These are phyloP conservation scores for Poecilobothrus nobilitatus DNA, from an alignment of 2,888 invertebrate species.

Conservation along the genomic window DNA sequence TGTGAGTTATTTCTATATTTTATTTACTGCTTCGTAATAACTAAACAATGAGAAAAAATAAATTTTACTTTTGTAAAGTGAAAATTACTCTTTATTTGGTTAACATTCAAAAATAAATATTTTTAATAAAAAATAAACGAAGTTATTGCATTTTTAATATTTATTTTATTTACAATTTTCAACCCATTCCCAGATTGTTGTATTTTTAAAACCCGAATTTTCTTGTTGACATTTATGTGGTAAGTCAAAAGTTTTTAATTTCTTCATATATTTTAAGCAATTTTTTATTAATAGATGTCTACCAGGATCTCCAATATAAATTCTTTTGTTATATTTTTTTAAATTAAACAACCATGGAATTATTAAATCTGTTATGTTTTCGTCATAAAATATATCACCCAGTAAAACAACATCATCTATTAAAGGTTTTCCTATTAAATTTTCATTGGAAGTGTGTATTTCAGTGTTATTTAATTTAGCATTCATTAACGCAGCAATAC, in stretches of 20 bases:
- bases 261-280: slow-evolving; percentile 38
- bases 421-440: slow-evolving; percentile 45
- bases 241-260: slow-evolving; percentile 45
- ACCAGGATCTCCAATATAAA: slow-evolving; percentile 55
- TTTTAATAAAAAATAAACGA: no score
- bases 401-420: slow-evolving; percentile 52
- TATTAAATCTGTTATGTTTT: slow-evolving; percentile 48
- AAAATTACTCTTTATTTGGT: no score
- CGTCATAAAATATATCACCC: slow-evolving; percentile 64
- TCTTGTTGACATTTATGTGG: slow-evolving; percentile 45
- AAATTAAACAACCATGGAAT: slow-evolving; percentile 49
- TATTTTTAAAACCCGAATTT: slow-evolving; percentile 49
- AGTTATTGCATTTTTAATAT: no score
- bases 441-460: slow-evolving; percentile 39
- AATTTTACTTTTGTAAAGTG: no score
- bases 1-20: no score
- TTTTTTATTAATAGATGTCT: slow-evolving; percentile 47
- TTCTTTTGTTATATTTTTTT: slow-evolving; percentile 33
- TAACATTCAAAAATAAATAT: no score
- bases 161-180: no score
- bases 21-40: no score
- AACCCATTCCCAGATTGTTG: slow-evolving; percentile 42
- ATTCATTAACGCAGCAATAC: slow-evolving; percentile 47
- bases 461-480: slow-evolving; percentile 45
- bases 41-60: no score